Conservation (phyloP, 1,140 invertebrate species). For the Odontomachus brunneus region DNA sequence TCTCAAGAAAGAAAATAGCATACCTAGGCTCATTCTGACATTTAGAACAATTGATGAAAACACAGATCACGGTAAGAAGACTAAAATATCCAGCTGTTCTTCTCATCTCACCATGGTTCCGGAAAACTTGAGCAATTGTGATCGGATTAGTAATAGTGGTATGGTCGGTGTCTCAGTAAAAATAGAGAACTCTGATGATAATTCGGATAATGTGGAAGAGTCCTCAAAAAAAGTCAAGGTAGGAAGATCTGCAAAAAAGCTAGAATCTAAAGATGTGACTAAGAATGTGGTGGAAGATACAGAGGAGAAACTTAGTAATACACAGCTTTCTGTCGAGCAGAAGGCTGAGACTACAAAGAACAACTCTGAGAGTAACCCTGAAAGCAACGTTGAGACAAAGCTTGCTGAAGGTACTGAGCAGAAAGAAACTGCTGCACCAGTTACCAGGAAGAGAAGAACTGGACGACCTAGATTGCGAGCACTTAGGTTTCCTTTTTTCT, state of each 20-base stretch:
- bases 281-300: conserved; percentile 48
- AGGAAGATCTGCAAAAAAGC: conserved; percentile 26
- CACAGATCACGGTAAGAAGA: conserved; percentile 83
- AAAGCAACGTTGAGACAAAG: neutral
- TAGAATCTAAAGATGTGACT: conserved; percentile 26
- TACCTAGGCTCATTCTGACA: conserved; percentile 82
- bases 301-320: conserved; percentile 16
- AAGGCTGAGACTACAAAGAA: conserved; percentile 61
- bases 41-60: conserved; percentile 84
- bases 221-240: conserved; percentile 73
- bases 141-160: conserved; percentile 82
- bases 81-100: conserved; percentile 83
- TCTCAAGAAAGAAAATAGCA: conserved; percentile 79
- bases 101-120: conserved; percentile 82
- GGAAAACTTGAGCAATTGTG: conserved; percentile 81
- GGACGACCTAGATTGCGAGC: conserved; percentile 78
- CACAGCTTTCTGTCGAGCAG: conserved; percentile 43
- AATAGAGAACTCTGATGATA: conserved; percentile 81
- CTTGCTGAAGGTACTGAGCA: conserved; percentile 59
- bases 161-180: conserved; percentile 84
- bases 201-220: conserved; percentile 77
- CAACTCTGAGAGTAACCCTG: conserved; percentile 30
- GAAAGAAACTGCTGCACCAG: conserved; percentile 58
- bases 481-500: conserved; percentile 72
- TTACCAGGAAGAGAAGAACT: conserved; percentile 78